phyloP scores from a whole-genome alignment of 2,797 vertebrate species.

The Sebastiscus albofasciatus region DNA sequence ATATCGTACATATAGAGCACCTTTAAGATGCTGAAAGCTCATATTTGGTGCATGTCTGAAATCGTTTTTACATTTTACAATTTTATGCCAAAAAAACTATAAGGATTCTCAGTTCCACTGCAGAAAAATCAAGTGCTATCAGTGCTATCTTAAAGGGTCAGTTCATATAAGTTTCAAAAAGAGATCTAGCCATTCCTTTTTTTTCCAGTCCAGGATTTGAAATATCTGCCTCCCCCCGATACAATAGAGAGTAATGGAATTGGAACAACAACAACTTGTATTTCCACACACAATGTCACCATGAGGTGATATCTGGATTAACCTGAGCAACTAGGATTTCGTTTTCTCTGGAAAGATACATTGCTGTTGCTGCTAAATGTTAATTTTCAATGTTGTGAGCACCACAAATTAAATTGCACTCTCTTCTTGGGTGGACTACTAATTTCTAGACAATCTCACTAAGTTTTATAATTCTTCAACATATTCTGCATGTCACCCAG shows the following conservation, averaged over 20 bases:
- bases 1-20: too few species aligned
- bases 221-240: not conserved
- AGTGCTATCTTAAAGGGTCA: not conserved
- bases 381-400: too few species aligned
- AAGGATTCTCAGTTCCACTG: not conserved
- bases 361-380: not conserved
- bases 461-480: not conserved
- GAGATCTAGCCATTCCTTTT: not conserved
- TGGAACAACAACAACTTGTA: not conserved
- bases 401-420: rapidly evolving
- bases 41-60: not conserved
- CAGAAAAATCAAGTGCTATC: not conserved
- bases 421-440: too few species aligned
- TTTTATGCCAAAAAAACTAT: not conserved
- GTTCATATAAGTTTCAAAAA: not conserved
- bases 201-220: not conserved
- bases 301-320: not conserved
- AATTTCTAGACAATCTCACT: not conserved
- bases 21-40: not conserved
- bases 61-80: not conserved
- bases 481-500: not conserved
- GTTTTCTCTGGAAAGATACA: not conserved
- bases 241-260: not conserved
- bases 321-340: not conserved
- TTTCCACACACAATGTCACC: not conserved